phyloP scores from a whole-genome alignment of 2,797 vertebrate genomes.

The Sciaenops ocellatus region DNA sequence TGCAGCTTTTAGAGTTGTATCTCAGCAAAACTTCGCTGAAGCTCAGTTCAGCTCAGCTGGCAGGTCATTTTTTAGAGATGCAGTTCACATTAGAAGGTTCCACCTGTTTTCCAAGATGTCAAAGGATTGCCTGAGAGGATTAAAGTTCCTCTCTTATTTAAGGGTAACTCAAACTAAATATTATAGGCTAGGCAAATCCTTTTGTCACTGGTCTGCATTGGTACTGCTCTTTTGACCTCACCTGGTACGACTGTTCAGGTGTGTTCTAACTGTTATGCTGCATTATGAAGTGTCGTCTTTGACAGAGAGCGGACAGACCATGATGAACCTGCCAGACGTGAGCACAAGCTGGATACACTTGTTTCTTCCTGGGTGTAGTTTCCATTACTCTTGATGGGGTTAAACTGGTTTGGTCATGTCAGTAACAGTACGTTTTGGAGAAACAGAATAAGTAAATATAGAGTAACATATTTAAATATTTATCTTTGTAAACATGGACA shows the following conservation, averaged over 20 bases:
- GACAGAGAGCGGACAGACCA: neutral
- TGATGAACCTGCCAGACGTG: neutral
- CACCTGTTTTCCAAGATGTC: neutral
- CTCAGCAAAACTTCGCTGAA: neutral
- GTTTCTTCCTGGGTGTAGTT: neutral
- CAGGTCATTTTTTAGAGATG: neutral
- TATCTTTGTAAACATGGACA: neutral
- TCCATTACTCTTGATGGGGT: too few species aligned
- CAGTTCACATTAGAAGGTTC: neutral
- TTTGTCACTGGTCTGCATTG: neutral
- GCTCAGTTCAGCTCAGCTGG: neutral
- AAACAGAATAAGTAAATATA: neutral
- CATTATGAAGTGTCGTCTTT: neutral
- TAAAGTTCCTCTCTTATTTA: neutral
- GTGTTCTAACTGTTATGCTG: neutral
- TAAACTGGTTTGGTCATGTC: neutral
- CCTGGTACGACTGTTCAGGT: neutral
- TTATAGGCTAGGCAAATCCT: neutral
- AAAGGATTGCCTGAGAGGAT: neutral
- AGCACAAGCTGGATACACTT: neutral
- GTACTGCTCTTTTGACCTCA: neutral
- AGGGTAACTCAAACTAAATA: neutral
- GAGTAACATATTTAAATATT: neutral
- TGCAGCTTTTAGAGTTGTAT: neutral
- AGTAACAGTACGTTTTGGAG: neutral